A percentile compares a stretch with the other conserved stretches of the same genome.
These are phyloP conservation scores for Neocrepidodera transversa DNA, from an alignment of 2,888 invertebrate species.

Conservation along the genomic window DNA sequence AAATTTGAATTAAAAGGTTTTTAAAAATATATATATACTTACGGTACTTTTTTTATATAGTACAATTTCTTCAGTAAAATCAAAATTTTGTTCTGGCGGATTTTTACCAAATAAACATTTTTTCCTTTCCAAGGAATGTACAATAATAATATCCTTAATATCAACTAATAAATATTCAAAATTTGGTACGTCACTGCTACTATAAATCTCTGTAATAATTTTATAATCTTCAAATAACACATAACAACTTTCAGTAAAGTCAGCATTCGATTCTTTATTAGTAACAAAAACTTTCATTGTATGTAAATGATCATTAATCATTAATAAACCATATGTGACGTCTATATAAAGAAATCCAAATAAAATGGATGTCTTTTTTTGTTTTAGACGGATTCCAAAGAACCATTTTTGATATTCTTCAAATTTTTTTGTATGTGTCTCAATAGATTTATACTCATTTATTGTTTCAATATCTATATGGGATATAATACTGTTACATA, in stretches of 20 bases:
- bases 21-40: background rate
- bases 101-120: background rate
- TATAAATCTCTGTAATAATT: conserved; percentile 34
- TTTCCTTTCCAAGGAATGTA: background rate
- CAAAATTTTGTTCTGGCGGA: background rate
- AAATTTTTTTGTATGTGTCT: background rate
- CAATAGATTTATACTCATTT: conserved; percentile 25
- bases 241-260: conserved; percentile 19
- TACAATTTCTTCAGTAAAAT: background rate
- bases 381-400: conserved; percentile 35
- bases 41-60: conserved; percentile 16
- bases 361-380: conserved; percentile 8
- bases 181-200: conserved; percentile 23
- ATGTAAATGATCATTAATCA: conserved; percentile 27
- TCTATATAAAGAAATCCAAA: conserved; percentile 30
- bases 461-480: conserved; percentile 26
- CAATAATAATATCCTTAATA: conserved; percentile 25
- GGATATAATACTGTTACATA: background rate
- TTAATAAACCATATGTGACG: conserved; percentile 27
- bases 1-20: no score
- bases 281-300: conserved; percentile 16
- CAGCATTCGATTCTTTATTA: background rate
- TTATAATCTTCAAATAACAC: conserved; percentile 30
- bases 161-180: conserved; percentile 35
- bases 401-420: conserved; percentile 30